Conservation (phyloP, 2,797 vertebrate species). For the Caiman crocodilus region DNA sequence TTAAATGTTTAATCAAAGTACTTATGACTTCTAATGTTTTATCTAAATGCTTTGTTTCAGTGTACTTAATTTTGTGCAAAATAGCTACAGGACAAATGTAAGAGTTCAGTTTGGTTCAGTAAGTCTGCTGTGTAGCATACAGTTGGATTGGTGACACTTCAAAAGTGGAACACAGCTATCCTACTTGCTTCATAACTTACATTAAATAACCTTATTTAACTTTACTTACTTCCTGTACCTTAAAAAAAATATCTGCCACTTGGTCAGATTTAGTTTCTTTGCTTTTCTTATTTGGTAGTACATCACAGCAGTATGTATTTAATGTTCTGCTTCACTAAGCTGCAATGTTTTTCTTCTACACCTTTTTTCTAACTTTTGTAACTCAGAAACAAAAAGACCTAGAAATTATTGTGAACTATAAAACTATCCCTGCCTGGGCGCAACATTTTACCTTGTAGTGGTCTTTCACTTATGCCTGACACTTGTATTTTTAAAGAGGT, state of each 20-base stretch:
- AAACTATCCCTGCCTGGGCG: background rate
- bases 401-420: background rate
- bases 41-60: background rate
- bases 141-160: background rate
- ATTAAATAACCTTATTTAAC: background rate
- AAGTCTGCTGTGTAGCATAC: background rate
- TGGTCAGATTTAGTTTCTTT: background rate
- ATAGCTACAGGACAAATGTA: background rate
- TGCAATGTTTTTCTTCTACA: background rate
- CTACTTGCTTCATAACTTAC: background rate
- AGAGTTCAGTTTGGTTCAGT: background rate
- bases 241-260: background rate
- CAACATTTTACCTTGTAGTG: background rate
- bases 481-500: background rate
- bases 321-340: background rate
- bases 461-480: background rate
- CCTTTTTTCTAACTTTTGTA: background rate
- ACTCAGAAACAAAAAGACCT: background rate
- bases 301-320: background rate
- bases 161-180: background rate
- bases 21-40: background rate
- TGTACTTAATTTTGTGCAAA: background rate
- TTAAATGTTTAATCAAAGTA: background rate
- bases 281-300: background rate
- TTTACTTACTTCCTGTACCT: background rate